These are phyloP conservation scores for Centropristis striata DNA, from an alignment of 2,113 vertebrate genomes.

Conservation along the genomic window DNA sequence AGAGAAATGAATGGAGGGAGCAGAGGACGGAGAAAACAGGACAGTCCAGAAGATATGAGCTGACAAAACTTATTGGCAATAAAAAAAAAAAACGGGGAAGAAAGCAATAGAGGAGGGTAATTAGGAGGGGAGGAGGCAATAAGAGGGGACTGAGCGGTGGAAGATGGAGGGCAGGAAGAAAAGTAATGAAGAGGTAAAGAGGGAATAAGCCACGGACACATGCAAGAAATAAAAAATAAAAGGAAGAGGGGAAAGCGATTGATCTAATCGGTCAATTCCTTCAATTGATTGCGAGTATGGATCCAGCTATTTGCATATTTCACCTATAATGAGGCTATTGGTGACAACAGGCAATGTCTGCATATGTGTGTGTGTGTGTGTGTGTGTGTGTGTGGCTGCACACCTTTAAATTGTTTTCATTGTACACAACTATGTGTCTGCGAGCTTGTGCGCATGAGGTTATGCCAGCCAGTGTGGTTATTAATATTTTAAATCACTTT, in stretches of 20 bases:
- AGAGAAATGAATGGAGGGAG: conserved; percentile 28
- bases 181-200: conserved; percentile 45
- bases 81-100: conserved; percentile 20
- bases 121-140: conserved; percentile 52
- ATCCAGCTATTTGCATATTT: conserved; percentile 75
- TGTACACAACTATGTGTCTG: conserved; percentile 29
- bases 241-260: conserved; percentile 12
- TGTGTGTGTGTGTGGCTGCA: conserved; percentile 58
- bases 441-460: conserved; percentile 22
- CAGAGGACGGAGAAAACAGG: neutral
- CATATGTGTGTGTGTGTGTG: conserved; percentile 12
- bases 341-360: conserved; percentile 49
- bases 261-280: conserved; percentile 61
- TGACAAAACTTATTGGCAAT: conserved; percentile 64
- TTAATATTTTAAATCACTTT: conserved; percentile 99
- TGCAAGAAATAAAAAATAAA: neutral
- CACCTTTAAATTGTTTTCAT: conserved; percentile 54
- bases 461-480: conserved; percentile 83
- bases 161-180: conserved; percentile 32
- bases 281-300: conserved; percentile 37
- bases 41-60: conserved; percentile 50
- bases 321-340: conserved; percentile 73
- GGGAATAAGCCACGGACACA: conserved; percentile 20
- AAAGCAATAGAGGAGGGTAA: conserved; percentile 45
- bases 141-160: conserved; percentile 19